Evolutionary conservation across 2,113 vertebrate genomes (phyloP).

Genomic region (Lophotis ruficrista): DNA sequence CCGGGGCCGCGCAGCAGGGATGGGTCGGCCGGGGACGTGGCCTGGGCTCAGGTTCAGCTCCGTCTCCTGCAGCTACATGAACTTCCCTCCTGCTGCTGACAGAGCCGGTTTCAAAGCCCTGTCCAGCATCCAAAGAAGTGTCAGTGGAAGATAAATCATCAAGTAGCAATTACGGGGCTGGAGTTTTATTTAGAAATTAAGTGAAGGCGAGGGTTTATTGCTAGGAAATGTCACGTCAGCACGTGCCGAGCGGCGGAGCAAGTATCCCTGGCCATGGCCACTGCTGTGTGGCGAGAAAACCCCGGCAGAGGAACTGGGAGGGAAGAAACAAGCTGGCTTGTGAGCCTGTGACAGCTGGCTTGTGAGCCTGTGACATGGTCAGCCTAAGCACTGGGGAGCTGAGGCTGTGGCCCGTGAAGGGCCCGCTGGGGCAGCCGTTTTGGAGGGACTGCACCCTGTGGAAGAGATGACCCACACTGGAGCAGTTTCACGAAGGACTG

Average conservation of each 20-base stretch:
- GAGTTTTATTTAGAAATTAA: conserved; percentile 61
- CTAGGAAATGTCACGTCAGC: conserved; percentile 34
- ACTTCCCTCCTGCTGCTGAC: background rate
- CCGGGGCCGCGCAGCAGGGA: background rate
- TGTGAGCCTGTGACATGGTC: background rate
- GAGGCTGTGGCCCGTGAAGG: too few species aligned
- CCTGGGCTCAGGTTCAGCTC: background rate
- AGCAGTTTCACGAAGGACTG: too few species aligned
- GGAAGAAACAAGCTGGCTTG: background rate
- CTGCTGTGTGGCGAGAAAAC: background rate
- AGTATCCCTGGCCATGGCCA: background rate
- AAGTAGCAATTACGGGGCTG: background rate
- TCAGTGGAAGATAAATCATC: conserved; percentile 58
- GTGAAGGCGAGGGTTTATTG: conserved; percentile 7
- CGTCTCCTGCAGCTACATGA: background rate
- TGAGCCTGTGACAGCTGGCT: background rate
- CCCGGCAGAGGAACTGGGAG: background rate
- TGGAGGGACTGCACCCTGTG: too few species aligned
- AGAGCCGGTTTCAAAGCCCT: background rate
- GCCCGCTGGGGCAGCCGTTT: too few species aligned
- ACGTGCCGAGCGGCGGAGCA: background rate
- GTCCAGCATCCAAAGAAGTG: background rate
- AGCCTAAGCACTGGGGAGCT: background rate
- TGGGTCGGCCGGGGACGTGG: background rate
- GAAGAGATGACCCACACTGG: too few species aligned